phyloP scores from a whole-genome alignment of 2,797 vertebrate genomes.

The Aplochiton taeniatus region DNA sequence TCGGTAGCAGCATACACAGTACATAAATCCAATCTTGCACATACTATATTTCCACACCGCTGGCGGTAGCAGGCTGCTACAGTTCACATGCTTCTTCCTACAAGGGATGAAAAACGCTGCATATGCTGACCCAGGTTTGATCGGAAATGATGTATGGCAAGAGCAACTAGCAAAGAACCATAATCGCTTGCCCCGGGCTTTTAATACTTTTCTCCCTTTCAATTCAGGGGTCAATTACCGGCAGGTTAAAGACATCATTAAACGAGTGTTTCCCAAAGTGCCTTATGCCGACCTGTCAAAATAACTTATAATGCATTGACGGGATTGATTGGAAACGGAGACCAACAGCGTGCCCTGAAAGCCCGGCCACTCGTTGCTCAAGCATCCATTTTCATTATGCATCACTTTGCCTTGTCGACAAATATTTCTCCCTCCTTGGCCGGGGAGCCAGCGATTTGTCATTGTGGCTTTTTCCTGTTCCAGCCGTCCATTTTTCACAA shows the following conservation, averaged over 20 bases:
- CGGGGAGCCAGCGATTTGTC: conserved; percentile 65
- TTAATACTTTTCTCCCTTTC: conserved; percentile 70
- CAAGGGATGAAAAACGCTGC: conserved; percentile 49
- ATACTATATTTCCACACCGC: conserved; percentile 42
- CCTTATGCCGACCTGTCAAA: conserved; percentile 74
- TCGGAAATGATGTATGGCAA: conserved; percentile 75
- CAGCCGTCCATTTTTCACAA: conserved; percentile 64
- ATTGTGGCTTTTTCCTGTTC: conserved; percentile 55
- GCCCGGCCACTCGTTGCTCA: conserved; percentile 36
- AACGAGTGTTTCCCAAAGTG: conserved; percentile 76
- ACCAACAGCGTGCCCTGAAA: conserved; percentile 63
- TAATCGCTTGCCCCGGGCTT: conserved; percentile 70
- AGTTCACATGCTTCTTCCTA: conserved; percentile 44
- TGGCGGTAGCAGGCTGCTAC: conserved; percentile 40
- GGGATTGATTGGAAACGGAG: conserved; percentile 74
- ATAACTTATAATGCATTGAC: conserved; percentile 76
- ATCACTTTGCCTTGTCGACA: conserved; percentile 59
- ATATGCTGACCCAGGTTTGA: conserved; percentile 73
- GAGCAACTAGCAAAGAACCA: conserved; percentile 58
- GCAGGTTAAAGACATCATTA: conserved; percentile 80
- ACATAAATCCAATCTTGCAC: conserved; percentile 59
- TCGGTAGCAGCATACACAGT: conserved; percentile 39
- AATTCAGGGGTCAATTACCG: conserved; percentile 74
- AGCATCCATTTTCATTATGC: conserved; percentile 74
- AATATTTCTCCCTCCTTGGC: conserved; percentile 67